Evolutionary conservation across 2,797 vertebrate genomes (phyloP).

Genomic region (Eutrigla gurnardus): DNA sequence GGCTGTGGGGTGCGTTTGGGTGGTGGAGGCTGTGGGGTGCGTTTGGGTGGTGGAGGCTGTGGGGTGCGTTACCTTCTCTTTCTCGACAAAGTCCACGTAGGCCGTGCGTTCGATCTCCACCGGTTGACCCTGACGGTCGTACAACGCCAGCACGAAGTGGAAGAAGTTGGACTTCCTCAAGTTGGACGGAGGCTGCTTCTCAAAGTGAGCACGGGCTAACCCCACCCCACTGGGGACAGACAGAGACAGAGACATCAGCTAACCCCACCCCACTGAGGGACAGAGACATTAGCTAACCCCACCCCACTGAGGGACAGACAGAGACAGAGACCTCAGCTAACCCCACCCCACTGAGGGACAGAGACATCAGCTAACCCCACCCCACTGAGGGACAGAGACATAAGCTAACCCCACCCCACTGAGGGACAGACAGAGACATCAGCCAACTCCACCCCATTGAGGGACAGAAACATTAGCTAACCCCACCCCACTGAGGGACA

Average conservation of each 20-base stretch:
- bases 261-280: conserved; percentile 93
- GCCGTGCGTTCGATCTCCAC: conserved; percentile 96
- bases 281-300: conserved; percentile 85
- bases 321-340: conserved; percentile 78
- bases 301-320: conserved; percentile 88
- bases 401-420: too few species aligned
- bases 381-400: neutral
- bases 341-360: conserved; percentile 91
- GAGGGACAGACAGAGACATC: too few species aligned
- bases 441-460: too few species aligned
- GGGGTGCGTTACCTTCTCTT: conserved; percentile 89
- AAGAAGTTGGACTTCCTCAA: conserved; percentile 99
- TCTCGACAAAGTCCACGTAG: conserved; percentile 98
- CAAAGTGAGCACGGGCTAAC: conserved; percentile 95
- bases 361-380: neutral
- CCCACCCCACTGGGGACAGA: conserved; percentile 91
- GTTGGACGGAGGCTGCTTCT: conserved; percentile 98
- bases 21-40: neutral
- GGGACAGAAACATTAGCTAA: too few species aligned
- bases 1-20: neutral
- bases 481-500: too few species aligned
- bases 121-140: conserved; percentile 97
- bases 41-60: neutral
- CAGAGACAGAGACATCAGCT: conserved; percentile 68
- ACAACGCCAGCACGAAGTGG: conserved; percentile 97